These are phyloP conservation scores for Semnornis frantzii DNA, from an alignment of 2,113 vertebrate species.

Conservation along the genomic window DNA sequence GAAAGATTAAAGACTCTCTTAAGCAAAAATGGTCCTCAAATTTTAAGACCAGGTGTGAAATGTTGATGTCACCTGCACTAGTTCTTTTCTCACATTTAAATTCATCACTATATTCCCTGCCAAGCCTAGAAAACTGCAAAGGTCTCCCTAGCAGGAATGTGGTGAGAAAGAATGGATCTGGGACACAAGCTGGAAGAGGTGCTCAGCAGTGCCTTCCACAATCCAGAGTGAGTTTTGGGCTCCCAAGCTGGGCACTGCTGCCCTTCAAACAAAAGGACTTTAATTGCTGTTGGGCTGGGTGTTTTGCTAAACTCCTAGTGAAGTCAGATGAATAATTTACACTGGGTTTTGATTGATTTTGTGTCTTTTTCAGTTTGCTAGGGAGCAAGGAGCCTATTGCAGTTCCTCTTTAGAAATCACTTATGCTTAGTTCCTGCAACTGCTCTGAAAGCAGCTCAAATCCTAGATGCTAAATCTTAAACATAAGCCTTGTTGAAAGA, in stretches of 20 bases:
- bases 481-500: not conserved
- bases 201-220: not conserved
- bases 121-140: not conserved
- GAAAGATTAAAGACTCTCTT: not conserved
- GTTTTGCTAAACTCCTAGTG: not conserved
- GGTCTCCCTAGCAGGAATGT: not conserved
- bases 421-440: slow-evolving; percentile 10
- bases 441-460: not conserved
- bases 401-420: slow-evolving; percentile 21
- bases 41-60: not conserved
- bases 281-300: not conserved
- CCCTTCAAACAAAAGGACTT: not conserved
- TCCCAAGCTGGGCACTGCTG: not conserved
- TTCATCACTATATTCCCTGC: accelerated
- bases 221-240: accelerated
- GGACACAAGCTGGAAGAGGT: not conserved
- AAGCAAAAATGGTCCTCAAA: not conserved
- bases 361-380: slow-evolving; percentile 16
- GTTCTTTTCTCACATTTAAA: not conserved
- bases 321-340: slow-evolving; percentile 11
- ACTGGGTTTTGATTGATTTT: slow-evolving; percentile 39
- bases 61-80: not conserved
- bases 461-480: not conserved
- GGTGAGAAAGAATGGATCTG: not conserved
- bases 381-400: not conserved